Evolutionary conservation across 2,797 vertebrate species (phyloP).

Genomic region (Triplophysa yarkandensis): DNA sequence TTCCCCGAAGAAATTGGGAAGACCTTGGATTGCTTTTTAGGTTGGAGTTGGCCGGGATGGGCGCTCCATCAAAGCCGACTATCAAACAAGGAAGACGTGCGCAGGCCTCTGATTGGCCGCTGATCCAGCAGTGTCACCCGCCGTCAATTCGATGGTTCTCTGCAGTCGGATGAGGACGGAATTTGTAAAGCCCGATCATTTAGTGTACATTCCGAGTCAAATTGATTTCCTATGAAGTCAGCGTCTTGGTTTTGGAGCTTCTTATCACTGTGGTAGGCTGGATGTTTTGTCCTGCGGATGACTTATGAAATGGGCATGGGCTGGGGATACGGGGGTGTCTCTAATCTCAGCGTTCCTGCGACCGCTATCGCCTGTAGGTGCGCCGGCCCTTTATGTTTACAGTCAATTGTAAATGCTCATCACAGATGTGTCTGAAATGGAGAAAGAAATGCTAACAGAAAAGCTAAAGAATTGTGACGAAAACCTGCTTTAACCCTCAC

Average conservation of each 20-base stretch:
- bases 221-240: conserved; percentile 72
- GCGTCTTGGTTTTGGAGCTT: conserved; percentile 49
- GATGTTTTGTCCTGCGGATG: conserved; percentile 37
- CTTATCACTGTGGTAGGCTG: conserved; percentile 55
- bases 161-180: conserved; percentile 58
- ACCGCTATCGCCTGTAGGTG: conserved; percentile 9
- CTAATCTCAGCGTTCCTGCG: conserved; percentile 52
- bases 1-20: background rate
- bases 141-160: conserved; percentile 30
- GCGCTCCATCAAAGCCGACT: too few relatives aligned
- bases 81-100: conserved; percentile 40
- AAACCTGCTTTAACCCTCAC: background rate
- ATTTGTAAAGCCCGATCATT: conserved; percentile 63
- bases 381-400: conserved; percentile 18
- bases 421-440: conserved; percentile 1
- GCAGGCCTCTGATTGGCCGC: conserved; percentile 24
- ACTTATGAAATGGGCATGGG: conserved; percentile 35
- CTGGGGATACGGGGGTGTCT: background rate
- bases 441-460: conserved; percentile 7
- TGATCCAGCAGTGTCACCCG: conserved; percentile 34
- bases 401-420: conserved; percentile 43
- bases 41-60: background rate
- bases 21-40: background rate
- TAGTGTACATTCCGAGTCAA: conserved; percentile 59
- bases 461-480: background rate